Evolutionary conservation across 2,888 invertebrate species (phyloP), one percentile per base, ranked within the genome.

Genomic region (Troides aeacus): DNA sequence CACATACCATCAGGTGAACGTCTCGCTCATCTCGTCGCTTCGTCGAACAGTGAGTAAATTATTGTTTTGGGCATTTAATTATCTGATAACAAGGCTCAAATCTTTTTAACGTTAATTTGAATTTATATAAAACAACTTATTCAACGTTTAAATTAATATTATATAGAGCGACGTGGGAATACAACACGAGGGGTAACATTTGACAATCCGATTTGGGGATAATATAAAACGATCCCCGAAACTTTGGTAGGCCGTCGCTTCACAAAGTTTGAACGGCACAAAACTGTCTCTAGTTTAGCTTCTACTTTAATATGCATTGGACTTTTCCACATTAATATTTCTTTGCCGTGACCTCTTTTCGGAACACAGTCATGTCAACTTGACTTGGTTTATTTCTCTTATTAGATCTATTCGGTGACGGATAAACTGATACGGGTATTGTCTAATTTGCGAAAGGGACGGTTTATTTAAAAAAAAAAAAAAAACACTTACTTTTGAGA

Each of bases 251-350:
- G 84, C 80, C 70, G 73, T 64, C 71, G 76, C 77, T 78, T 80
- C 81, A 76, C 75, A 78, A 84, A 83, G 78, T 87, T 88, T 80
- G 79, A 81, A 81, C 83, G 84, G 84, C 80, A 80, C 78, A 81
- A 80, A 81, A 84, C 81, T 81, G 81, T 80, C 80, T 78, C 76
- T 81, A 77, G 79, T 81, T 81, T 73, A 77, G 76, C 80, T 81
- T 36, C 56, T 36, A 46, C 60, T 50, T 63, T 62, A 59, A 57
- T 69, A 53, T 57, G 70, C 66, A 30, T 57, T 61, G 67, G 57
- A 70, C 36, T 58, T 71, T 30, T 61, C 46, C 58, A 62, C 58
- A 68, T 62, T 36, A 66, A 70, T 70, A 69, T 60, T 53, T 53
- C 53, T 60, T 69, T 62, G 61, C 64, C 57, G 39, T 68, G 62